These are phyloP conservation scores for Raja brachyura DNA, from an alignment of 2,113 vertebrate genomes.

Conservation along the genomic window DNA sequence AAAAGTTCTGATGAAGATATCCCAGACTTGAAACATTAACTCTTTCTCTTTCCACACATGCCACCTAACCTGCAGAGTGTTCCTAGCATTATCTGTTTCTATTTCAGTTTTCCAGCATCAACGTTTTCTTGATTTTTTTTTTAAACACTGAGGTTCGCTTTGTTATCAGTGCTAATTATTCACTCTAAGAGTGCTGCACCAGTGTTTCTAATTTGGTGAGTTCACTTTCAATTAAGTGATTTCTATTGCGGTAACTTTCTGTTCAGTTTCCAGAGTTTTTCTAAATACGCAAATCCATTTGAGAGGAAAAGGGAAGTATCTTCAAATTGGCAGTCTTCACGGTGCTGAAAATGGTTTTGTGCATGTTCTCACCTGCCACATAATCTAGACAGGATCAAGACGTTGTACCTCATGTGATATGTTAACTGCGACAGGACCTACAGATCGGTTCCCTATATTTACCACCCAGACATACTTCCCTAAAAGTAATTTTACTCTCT, in stretches of 20 bases:
- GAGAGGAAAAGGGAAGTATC: conserved; percentile 2
- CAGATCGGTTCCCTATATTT: conserved; percentile 18
- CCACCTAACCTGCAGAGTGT: no score
- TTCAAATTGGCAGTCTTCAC: background rate
- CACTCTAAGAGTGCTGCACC: background rate
- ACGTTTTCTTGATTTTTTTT: no score
- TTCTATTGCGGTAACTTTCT: background rate
- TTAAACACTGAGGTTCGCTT: no score
- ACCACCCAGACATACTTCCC: conserved; percentile 25
- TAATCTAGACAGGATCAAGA: background rate
- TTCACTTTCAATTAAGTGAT: background rate
- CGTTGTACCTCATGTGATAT: background rate
- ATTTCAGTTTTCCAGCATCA: no score
- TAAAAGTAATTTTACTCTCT: conserved; percentile 19
- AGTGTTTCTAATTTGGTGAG: background rate
- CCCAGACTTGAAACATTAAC: no score
- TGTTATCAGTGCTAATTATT: background rate
- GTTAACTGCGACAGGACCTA: background rate
- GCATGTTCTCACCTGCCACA: background rate
- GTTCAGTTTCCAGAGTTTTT: background rate
- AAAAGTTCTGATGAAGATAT: no score
- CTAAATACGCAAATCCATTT: background rate
- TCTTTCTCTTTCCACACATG: no score
- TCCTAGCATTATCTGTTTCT: no score
- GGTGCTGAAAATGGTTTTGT: background rate